Evolutionary conservation across 2,888 invertebrate genomes (phyloP), one percentile per base, ranked within the genome.

Genomic region (Megastigmus dorsalis): DNA sequence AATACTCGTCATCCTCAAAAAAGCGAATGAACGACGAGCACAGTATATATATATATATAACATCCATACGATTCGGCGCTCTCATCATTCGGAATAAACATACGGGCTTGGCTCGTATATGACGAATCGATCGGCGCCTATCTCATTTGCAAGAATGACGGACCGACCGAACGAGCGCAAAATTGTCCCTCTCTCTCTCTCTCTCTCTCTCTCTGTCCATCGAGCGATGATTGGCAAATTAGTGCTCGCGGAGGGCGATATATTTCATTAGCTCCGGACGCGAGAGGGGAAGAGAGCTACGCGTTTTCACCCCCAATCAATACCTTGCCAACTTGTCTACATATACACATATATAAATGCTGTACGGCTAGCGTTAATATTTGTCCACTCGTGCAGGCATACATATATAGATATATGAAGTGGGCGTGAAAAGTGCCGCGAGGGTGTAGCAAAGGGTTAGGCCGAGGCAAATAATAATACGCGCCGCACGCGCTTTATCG

Each of bases 181-280:
- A 15, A 26, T 54, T 18, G n/a, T 5, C 54, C 10, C 5, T 7
- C 20, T 15, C 26, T n/a, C 52, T 30, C 18, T 10, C 2, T 3
- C 23, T 1, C 4, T 18, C 36, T 13, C 38, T 13, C 23, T 6
- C 50, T 2, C 26, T 23, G 23, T 20, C 57, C n/a, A 33, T 4
- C n/a, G 41, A 68, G n/a, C 41, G 63, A 69, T 69, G 69, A 74
- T 74, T 59, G 45, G 69, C 59, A 74, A 74, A 74, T 74, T 74
- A 65, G 59, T 65, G 15, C 23, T 7, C 67, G 36, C 30, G 9
- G n/a, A n/a, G n/a, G n/a, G n/a, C n/a, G n/a, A 9, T 60, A 41
- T 63, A 70, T 63, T 62, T 62, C 62, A 70, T 70, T 70, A 62
- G 43, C n/a, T 26, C 3, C n/a, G n/a, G n/a, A n/a, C n/a, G n/a